Base-by-base conservation (phyloP, 2,888 invertebrate species). In the Melanotus villosus region DNA sequence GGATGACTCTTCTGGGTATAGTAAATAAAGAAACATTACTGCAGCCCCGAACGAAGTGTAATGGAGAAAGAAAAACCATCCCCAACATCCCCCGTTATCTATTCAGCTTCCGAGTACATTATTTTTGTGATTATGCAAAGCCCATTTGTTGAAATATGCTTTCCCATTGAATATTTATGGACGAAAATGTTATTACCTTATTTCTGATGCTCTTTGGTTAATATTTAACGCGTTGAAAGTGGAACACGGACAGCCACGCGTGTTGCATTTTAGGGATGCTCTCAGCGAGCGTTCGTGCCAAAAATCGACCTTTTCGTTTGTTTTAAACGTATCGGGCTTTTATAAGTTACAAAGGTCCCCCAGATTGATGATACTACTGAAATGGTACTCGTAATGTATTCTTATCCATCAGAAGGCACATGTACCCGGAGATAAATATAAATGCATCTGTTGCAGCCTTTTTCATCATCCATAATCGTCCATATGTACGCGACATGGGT, bases 391-490 rank as follows among this genome's bases (percentile, higher is more conserved):
- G 16, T 41, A 41, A 41, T 14, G 16, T 16, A 16, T 14, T 16
- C 14, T 18, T 5, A 14, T 14, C 14, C 41, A 14, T 7, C 1
- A 12, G 34, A 1, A 18, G 18, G 16, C 14, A 41, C 10, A 38
- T 14, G 10, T 16, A 41, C 1, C 1, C 12, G 18, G 16, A 41
- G 16, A 56, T 56, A 64, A 64, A 56, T 64, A 56, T 18, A 14
- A 56, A 63, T 68, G 50, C 68, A 68, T 68, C 38, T 68, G 68
- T 50, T 47, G 57, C 58, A 47, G 18, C 16, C 23, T 34, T 56
- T 68, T 63, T 67, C 62, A 57, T 62, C 41, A 63, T 63, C 56
- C 62, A 50, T 56, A 66, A 66, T 56, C 56, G 66, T 45, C 63
- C 63, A 56, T 68, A 54, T 58, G 68, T 64, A 56, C 18, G 19